Conservation (phyloP, 1,140 invertebrate genomes). For the fruit fly (Drosophila melanogaster) region DNA sequence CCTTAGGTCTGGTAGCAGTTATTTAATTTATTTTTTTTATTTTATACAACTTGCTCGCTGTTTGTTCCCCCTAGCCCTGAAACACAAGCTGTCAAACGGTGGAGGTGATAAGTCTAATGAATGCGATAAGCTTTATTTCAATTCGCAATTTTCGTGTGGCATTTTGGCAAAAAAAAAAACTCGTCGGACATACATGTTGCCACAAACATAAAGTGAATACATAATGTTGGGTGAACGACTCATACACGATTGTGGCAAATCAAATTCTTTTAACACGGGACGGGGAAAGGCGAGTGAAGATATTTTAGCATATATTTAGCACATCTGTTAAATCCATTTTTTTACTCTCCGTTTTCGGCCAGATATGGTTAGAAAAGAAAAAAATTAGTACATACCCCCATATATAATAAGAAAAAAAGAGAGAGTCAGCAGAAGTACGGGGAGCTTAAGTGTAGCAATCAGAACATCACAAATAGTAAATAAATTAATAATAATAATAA, state of each 20-base stretch:
- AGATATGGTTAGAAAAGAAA: slow-evolving; percentile 53
- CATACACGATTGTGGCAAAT: slow-evolving; percentile 81
- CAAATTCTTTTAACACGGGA: slow-evolving; percentile 68
- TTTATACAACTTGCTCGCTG: slow-evolving; percentile 7
- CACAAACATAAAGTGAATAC: slow-evolving; percentile 72
- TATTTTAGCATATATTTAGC: slow-evolving; percentile 77
- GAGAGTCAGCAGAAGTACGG: slow-evolving; percentile 5
- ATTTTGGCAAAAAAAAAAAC: neutral
- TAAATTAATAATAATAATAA: too few species aligned
- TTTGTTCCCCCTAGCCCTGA: neutral
- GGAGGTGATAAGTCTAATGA: slow-evolving; percentile 40
- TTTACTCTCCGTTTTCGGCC: slow-evolving; percentile 43
- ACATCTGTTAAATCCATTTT: slow-evolving; percentile 72
- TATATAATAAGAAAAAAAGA: slow-evolving; percentile 60
- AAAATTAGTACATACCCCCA: slow-evolving; percentile 70
- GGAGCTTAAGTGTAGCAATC: slow-evolving; percentile 6
- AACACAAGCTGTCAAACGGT: slow-evolving; percentile 23
- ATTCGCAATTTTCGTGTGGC: slow-evolving; percentile 5
- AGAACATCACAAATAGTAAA: slow-evolving; percentile 41
- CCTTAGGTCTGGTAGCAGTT: neutral
- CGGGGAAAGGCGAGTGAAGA: slow-evolving; percentile 35
- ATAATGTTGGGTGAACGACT: slow-evolving; percentile 72
- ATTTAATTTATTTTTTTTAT: too few species aligned
- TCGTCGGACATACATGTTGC: slow-evolving; percentile 1
- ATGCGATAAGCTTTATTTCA: slow-evolving; percentile 34